Evolutionary conservation across 2,797 vertebrate species (phyloP).

Genomic region (Graptemys geographica): DNA sequence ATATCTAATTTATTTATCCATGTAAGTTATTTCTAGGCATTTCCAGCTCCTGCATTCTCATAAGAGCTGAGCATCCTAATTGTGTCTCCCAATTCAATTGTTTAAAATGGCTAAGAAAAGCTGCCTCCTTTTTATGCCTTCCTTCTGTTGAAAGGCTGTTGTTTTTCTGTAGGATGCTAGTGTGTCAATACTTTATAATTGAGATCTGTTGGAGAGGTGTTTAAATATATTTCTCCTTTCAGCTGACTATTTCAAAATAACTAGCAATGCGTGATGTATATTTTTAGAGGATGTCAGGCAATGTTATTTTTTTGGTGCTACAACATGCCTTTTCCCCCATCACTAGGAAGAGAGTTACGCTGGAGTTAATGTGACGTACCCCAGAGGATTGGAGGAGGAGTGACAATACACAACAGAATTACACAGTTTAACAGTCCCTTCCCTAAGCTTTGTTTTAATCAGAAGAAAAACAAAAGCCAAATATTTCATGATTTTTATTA

Average conservation of each 20-base stretch:
- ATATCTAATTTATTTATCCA: background rate
- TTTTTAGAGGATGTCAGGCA: slow-evolving; percentile 57
- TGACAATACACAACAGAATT: slow-evolving; percentile 1
- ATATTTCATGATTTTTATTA: slow-evolving; percentile 25
- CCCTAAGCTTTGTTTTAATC: background rate
- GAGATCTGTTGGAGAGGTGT: background rate
- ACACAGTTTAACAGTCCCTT: background rate
- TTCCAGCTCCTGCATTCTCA: slow-evolving; percentile 19
- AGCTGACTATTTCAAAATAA: slow-evolving; percentile 55
- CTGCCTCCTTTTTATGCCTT: background rate
- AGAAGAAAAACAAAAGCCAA: slow-evolving; percentile 4
- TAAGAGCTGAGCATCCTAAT: background rate
- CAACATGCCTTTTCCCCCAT: slow-evolving; percentile 41
- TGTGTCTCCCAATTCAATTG: background rate
- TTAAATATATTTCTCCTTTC: slow-evolving; percentile 30
- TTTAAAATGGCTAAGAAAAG: background rate
- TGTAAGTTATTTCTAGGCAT: background rate
- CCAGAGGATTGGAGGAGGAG: background rate
- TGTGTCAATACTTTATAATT: slow-evolving; percentile 1
- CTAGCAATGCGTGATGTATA: background rate
- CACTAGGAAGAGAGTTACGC: slow-evolving; percentile 11
- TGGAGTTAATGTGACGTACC: slow-evolving; percentile 18
- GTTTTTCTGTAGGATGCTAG: background rate
- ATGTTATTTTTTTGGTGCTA: slow-evolving; percentile 43
- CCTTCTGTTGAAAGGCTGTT: background rate